Percentiles rank a stretch among this genome's conserved stretches.
phyloP scores from a whole-genome alignment of 1,140 invertebrate species.

The Drosophila tropicalis region DNA sequence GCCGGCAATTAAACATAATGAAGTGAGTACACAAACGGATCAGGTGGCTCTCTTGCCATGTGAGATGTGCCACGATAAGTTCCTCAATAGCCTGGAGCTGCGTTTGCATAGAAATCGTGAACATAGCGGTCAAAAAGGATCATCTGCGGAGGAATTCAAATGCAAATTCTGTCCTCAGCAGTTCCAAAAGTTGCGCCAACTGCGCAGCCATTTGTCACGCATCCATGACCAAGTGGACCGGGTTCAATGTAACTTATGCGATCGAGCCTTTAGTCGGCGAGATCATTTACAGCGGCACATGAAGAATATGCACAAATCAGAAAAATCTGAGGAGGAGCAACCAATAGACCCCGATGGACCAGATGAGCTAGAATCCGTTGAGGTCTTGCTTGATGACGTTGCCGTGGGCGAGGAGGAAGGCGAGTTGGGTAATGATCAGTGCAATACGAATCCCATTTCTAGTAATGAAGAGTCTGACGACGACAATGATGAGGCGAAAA shows the following conservation, averaged over 20 bases:
- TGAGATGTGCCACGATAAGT: slow-evolving; percentile 69
- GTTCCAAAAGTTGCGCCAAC: slow-evolving; percentile 59
- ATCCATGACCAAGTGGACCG: slow-evolving; percentile 52
- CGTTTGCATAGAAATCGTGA: slow-evolving; percentile 61
- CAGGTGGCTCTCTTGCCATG: slow-evolving; percentile 62
- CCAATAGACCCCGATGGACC: slow-evolving; percentile 42
- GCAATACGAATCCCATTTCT: slow-evolving; percentile 74
- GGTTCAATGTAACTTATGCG: slow-evolving; percentile 58
- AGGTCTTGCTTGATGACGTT: slow-evolving; percentile 52
- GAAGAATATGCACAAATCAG: slow-evolving; percentile 54
- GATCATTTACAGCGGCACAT: slow-evolving; percentile 72
- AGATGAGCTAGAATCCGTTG: slow-evolving; percentile 59
- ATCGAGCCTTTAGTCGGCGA: slow-evolving; percentile 58
- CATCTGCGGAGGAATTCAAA: slow-evolving; percentile 42
- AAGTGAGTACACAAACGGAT: slow-evolving; percentile 73
- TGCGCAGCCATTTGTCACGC: slow-evolving; percentile 59
- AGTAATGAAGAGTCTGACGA: slow-evolving; percentile 71
- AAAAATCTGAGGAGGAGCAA: slow-evolving; percentile 31
- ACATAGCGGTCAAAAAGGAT: slow-evolving; percentile 26
- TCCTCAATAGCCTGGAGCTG: slow-evolving; percentile 60
- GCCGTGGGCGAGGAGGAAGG: slow-evolving; percentile 29
- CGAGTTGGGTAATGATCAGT: slow-evolving; percentile 30
- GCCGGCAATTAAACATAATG: slow-evolving; percentile 33
- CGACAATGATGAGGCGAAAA: slow-evolving; percentile 49
- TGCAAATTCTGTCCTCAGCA: slow-evolving; percentile 63